Base-by-base conservation (phyloP, 2,888 invertebrate genomes). In the Scaptomyza reducta region DNA sequence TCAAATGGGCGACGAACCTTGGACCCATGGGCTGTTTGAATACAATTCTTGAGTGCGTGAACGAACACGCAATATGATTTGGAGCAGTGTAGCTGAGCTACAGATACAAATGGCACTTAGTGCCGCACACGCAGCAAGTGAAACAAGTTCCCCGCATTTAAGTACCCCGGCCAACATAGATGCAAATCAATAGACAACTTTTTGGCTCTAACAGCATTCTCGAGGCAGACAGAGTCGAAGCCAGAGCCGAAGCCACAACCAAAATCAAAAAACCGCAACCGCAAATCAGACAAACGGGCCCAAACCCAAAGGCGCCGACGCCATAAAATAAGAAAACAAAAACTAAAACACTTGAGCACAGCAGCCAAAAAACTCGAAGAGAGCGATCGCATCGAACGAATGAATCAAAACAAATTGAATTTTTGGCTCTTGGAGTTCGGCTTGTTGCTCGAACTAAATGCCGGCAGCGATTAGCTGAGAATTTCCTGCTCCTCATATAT, bases 41-140 rank as follows among this genome's bases (percentile, higher is more conserved):
- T 63, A 68, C 56, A 63, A 56, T 54, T 29, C 29, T 33, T 13
- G 29, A 18, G 3, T 35, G 25, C 38, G 46, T 50, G 25, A 50
- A 10, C 16, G 25, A 50, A 10, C 16, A 44, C 9, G 31, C 44
- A 14, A 22, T 22, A 14, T 31, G 3, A 18, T 57, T 57, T 46
- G 5, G 57, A n/a, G 40, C 60, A 61, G 57, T 57, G 57, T 57
- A 61, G n/a, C 58, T 57, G 57, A 29, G 40, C 38, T 54, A 69
- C 57, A 77, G 62, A 76, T 70, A 73, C 68, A 61, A 46, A 67
- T 74, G 66, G 62, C 62, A 63, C 62, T 73, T 67, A 59, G 59
- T 66, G 76, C 80, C 80, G 74, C 83, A 83, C 83, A 80, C 83
- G 81, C 84, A 83, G 83, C 80, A 84, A 84, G 82, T 84, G 82